These are phyloP conservation scores for Anarsia innoxiella DNA, from an alignment of 2,888 invertebrate species.

Conservation along the genomic window DNA sequence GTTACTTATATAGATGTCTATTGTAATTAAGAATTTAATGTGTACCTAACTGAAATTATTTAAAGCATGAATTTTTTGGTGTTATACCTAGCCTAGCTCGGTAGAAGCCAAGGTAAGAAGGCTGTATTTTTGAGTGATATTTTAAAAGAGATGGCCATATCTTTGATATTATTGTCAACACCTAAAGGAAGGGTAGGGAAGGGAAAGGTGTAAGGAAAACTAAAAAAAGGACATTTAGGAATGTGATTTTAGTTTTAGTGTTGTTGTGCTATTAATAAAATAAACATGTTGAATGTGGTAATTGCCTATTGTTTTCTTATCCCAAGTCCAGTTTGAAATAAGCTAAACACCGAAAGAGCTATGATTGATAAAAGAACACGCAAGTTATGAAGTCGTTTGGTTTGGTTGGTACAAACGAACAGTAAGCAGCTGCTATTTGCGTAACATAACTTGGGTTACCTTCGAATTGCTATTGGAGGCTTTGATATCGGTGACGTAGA, in stretches of 20 bases:
- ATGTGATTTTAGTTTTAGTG: slow-evolving; percentile 65
- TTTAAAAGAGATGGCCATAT: slow-evolving; percentile 63
- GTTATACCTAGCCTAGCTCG: no score
- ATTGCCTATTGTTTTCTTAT: slow-evolving; percentile 29
- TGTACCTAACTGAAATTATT: slow-evolving; percentile 45
- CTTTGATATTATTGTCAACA: slow-evolving; percentile 57
- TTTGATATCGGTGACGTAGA: slow-evolving; percentile 56
- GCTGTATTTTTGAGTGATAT: slow-evolving; percentile 75
- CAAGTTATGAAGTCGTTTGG: no score
- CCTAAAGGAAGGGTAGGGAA: slow-evolving; percentile 20
- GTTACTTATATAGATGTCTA: slow-evolving; percentile 75
- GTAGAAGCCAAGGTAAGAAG: no score
- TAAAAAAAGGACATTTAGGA: slow-evolving; percentile 50
- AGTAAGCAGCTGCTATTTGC: slow-evolving; percentile 36
- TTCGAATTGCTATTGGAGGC: slow-evolving; percentile 51
- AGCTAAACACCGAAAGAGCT: no score
- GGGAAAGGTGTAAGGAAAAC: no score
- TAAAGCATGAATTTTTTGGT: slow-evolving; percentile 56
- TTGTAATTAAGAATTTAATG: slow-evolving; percentile 59
- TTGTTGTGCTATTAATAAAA: slow-evolving; percentile 75
- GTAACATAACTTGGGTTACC: slow-evolving; percentile 47
- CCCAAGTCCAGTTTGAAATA: no score
- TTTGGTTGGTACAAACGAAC: slow-evolving; percentile 27
- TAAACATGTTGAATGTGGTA: slow-evolving; percentile 69
- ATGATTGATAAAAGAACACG: no score